Percentiles rank a stretch among this genome's conserved stretches.
These are phyloP conservation scores for Corynorhinus townsendii DNA, from an alignment of 2,113 vertebrate species.

Conservation along the genomic window DNA sequence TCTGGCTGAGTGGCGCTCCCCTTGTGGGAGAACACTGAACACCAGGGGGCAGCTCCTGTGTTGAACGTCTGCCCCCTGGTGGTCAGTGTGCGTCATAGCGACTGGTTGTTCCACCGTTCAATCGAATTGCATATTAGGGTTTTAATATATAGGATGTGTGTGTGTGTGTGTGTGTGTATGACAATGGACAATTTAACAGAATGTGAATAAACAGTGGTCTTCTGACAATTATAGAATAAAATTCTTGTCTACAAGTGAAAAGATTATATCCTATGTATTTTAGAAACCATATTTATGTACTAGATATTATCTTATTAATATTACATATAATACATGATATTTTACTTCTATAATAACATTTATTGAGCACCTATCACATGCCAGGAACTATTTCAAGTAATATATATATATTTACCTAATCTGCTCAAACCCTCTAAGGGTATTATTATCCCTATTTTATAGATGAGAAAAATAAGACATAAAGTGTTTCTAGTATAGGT, in stretches of 20 bases:
- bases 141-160: no score
- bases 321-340: background rate
- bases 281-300: background rate
- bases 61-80: no score
- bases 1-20: no score
- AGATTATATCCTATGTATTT: background rate
- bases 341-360: background rate
- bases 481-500: background rate
- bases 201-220: background rate
- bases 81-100: no score
- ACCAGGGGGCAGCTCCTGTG: no score
- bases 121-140: no score
- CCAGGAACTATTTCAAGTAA: background rate
- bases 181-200: background rate
- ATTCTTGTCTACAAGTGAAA: background rate
- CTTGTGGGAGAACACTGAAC: no score
- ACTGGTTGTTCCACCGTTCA: accelerated
- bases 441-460: background rate
- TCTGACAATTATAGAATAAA: background rate
- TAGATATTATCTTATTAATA: background rate
- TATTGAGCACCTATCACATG: background rate
- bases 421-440: background rate
- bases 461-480: background rate
- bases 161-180: background rate
- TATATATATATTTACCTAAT: background rate